phyloP scores from a whole-genome alignment of 2,113 vertebrate genomes.

The Vidua chalybeata region DNA sequence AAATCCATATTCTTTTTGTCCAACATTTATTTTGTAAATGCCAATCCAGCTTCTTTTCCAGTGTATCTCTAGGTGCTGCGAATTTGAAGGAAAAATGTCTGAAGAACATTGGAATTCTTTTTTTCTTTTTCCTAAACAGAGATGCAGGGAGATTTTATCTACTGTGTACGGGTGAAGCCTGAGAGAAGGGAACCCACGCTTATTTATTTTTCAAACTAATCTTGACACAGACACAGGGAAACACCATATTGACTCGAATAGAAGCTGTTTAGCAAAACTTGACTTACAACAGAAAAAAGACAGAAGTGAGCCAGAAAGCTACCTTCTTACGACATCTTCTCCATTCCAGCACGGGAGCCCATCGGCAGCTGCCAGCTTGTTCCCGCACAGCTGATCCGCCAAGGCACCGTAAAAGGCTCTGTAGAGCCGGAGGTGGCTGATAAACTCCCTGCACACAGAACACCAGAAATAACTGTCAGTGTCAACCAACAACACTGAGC shows the following conservation, averaged over 20 bases:
- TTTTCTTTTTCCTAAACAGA: not conserved
- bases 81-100: not conserved
- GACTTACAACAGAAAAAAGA: not conserved
- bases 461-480: not conserved
- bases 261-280: not conserved
- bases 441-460: slow-evolving; percentile 79
- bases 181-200: not conserved
- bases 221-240: not conserved
- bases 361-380: slow-evolving; percentile 77
- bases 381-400: slow-evolving; percentile 82
- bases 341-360: slow-evolving; percentile 84
- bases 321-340: slow-evolving; percentile 82
- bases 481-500: not conserved
- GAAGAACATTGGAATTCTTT: not conserved
- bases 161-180: not conserved
- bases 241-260: rapidly evolving
- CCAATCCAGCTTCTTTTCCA: not conserved
- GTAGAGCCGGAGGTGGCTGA: slow-evolving; percentile 76
- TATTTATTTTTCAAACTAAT: not conserved
- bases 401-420: slow-evolving; percentile 81
- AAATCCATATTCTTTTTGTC: not conserved
- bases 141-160: not conserved
- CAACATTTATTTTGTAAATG: not conserved
- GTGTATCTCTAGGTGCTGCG: not conserved
- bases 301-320: not conserved